phyloP scores from a whole-genome alignment of 2,888 invertebrate genomes.

The Xylocampa areola region DNA sequence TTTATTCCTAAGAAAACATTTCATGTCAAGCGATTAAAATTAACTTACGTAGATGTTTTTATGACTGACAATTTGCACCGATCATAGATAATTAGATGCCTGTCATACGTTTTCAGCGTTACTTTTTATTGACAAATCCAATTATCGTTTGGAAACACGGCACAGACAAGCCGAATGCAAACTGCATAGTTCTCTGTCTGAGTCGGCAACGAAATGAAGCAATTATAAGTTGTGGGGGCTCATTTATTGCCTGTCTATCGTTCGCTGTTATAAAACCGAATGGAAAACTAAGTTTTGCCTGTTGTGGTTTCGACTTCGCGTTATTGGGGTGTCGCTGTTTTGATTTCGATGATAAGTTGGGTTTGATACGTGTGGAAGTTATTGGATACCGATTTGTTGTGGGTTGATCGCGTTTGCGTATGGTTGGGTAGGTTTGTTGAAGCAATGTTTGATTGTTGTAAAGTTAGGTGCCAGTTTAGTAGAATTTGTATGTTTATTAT shows the following conservation, averaged over 20 bases:
- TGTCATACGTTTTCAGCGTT: slow-evolving; percentile 35
- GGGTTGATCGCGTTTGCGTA: slow-evolving; percentile 39
- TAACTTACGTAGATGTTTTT: not conserved
- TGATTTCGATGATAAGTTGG: slow-evolving; percentile 60
- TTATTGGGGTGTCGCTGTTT: slow-evolving; percentile 67
- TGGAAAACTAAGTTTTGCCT: slow-evolving; percentile 80
- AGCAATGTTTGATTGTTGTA: slow-evolving; percentile 29
- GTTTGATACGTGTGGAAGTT: slow-evolving; percentile 48
- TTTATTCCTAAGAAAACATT: not conserved
- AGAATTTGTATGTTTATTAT: not conserved
- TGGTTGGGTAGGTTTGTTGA: slow-evolving; percentile 15
- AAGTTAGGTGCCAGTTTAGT: slow-evolving; percentile 14
- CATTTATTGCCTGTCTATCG: slow-evolving; percentile 88
- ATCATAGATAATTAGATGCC: slow-evolving; percentile 11
- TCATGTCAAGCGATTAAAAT: no score
- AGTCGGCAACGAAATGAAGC: slow-evolving; percentile 84
- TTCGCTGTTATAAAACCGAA: slow-evolving; percentile 83
- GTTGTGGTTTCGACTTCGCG: slow-evolving; percentile 74
- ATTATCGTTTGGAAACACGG: slow-evolving; percentile 62
- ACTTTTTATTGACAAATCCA: slow-evolving; percentile 59
- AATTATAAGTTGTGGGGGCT: slow-evolving; percentile 87
- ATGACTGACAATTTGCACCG: not conserved
- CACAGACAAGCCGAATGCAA: slow-evolving; percentile 73
- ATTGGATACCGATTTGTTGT: slow-evolving; percentile 57
- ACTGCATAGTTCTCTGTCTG: slow-evolving; percentile 68